Evolutionary conservation across 2,888 invertebrate species (phyloP), one percentile per base, ranked within the genome.

Genomic region (Phortica magna): DNA sequence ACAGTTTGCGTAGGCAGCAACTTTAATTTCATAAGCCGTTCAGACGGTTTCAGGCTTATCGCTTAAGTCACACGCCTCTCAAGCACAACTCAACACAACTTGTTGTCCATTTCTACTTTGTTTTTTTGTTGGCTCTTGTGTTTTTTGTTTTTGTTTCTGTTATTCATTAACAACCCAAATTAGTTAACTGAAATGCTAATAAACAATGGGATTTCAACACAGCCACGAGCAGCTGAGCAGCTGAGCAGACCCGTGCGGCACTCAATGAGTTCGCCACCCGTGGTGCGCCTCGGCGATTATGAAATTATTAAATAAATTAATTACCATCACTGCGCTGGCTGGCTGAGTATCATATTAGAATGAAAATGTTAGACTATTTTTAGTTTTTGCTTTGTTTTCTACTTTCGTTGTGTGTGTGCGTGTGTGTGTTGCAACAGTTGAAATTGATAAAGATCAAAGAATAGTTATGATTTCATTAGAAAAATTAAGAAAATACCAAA

Each of bases 151-250:
- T 14, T 48, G 48, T 48, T 9, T 48, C 7, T 14, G 9, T 48
- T 48, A 48, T 14, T 48, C 14, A 71, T 71, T 71, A 71, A 55
- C 31, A 31, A 71, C 31, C 22, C 55, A 71, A 71, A 71, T 71
- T 71, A 71, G 70, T 71, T 43, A 71, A 71, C 31, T 71, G 39
- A 71, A 71, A 71, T 71, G 53, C 53, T 71, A 71, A 71, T 71
- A 68, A 68, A 71, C 70, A 71, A 71, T 55, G 55, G 53, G 55
- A 71, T 71, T 71, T 71, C 70, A 71, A 71, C 70, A 71, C n/a
- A 70, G 42, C 39, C 22, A 19, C 22, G 42, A 43, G 43, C 43
- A 43, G 43, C n/a, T n/a, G n/a, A n/a, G n/a, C n/a, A n/a, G n/a
- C n/a, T n/a, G n/a, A n/a, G n/a, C n/a, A 48, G 48, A 48, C 48